Conservation (phyloP, 2,888 invertebrate species). For the Drosophila nigricruria region DNA sequence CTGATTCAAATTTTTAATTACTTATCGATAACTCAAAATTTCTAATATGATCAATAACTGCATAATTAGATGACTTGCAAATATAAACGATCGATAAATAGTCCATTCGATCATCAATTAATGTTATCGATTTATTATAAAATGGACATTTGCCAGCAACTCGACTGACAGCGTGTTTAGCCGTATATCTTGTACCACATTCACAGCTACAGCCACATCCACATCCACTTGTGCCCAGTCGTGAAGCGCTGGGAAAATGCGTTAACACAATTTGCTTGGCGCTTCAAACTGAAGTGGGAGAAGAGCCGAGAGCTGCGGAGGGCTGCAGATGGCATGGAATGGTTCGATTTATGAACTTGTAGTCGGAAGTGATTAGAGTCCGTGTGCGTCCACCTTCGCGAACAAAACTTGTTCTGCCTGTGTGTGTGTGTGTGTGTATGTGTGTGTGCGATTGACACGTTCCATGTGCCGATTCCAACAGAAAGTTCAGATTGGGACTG, state of each 20-base stretch:
- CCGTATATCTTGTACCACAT: conserved; percentile 1
- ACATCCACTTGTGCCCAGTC: conserved; percentile 14
- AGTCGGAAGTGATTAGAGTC: conserved; percentile 76
- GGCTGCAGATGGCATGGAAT: conserved; percentile 8
- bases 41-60: not conserved
- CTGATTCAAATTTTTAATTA: not conserved
- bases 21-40: not conserved
- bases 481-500: conserved; percentile 50
- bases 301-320: not conserved
- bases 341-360: conserved; percentile 70
- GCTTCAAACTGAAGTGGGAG: conserved; percentile 1
- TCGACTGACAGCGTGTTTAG: not conserved
- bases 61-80: not conserved
- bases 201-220: not conserved
- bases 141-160: not conserved
- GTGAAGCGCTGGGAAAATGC: conserved; percentile 47
- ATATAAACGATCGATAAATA: not conserved
- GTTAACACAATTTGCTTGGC: conserved; percentile 49
- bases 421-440: conserved; percentile 42
- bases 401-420: conserved; percentile 23
- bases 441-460: conserved; percentile 75
- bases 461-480: conserved; percentile 64
- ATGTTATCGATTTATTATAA: conserved; percentile 1
- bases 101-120: not conserved
- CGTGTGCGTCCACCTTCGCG: conserved; percentile 50